Conservation (phyloP, 64 coral and sea anemone genomes). For the Montipora capricornis region DNA sequence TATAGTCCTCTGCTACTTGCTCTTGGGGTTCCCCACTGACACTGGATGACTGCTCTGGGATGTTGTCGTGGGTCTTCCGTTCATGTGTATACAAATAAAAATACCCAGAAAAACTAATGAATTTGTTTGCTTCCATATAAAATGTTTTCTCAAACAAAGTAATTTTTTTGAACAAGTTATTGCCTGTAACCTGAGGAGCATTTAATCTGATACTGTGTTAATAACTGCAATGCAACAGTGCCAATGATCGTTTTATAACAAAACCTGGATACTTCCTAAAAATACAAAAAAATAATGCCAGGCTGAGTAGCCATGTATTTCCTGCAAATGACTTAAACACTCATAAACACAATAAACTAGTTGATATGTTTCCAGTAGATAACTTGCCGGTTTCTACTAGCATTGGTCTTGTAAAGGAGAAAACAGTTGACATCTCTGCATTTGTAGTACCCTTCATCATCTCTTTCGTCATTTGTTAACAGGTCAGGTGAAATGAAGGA, state of each 20-base stretch:
- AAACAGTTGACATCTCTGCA: slow-evolving; percentile 43
- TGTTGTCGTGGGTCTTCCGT: neutral
- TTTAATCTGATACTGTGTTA: slow-evolving; percentile 9
- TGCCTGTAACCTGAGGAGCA: neutral
- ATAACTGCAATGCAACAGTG: slow-evolving; percentile 8
- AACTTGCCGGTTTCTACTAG: slow-evolving; percentile 37
- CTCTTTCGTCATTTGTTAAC: slow-evolving; percentile 12
- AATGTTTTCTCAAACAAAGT: slow-evolving; percentile 8
- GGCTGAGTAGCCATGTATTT: neutral
- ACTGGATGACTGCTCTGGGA: neutral
- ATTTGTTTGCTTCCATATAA: neutral
- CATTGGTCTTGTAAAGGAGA: slow-evolving; percentile 34
- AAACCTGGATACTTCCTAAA: slow-evolving; percentile 6
- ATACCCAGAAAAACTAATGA: neutral
- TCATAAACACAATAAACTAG: slow-evolving; percentile 1
- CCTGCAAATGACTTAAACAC: neutral
- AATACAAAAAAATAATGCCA: neutral
- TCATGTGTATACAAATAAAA: neutral
- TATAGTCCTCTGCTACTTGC: slow-evolving; percentile 37
- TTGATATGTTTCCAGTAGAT: neutral
- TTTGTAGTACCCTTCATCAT: slow-evolving; percentile 60
- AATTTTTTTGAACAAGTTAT: neutral
- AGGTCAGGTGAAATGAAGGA: slow-evolving; percentile 5
- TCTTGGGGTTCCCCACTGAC: neutral
- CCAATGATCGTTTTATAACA: neutral